Evolutionary conservation across 1,140 invertebrate genomes (phyloP), one percentile per base, ranked within the genome.

Genomic region (Wasmannia auropunctata): DNA sequence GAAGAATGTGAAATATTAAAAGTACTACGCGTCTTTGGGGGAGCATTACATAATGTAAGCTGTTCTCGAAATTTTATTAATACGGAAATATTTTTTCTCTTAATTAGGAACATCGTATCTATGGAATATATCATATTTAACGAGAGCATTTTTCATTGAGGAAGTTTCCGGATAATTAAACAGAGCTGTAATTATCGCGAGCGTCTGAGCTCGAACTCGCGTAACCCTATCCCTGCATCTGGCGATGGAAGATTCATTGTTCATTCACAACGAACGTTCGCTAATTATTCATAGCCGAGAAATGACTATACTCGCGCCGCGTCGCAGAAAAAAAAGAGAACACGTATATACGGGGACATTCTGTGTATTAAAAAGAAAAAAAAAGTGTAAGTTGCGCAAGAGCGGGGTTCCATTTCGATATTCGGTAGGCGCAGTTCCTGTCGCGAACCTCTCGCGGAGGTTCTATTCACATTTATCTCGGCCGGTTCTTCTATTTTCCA

Each of bases 91-190:
- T 19, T 83, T 67, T 81, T 14, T 22, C 11, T n/a, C 37, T 83
- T 83, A 83, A 83, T 83, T 83, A 83, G 19, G 43, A 58, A 22
- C 25, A 34, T 74, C 8, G 34, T 74, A 37, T 58, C 19, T 72
- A 56, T 72, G 25, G 74, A 72, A 40, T 58, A 28, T 43, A 58
- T 43, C 51, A 58, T 74, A 60, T 74, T 74, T 58, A 83, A 60
- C 28, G 37, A 46, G 67, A 72, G 28, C 51, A 72, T 72, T 74
- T 74, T 58, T 72, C 67, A 70, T 19, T 19, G 79, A 83, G 46
- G 67, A 74, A 83, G 51, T 83, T 83, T 83, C 79, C 67, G 67
- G 79, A 83, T 83, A 83, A 83, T 83, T 83, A 83, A 83, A 83
- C 67, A 43, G 34, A n/a, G n/a, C n/a, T 46, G 67, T 72, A 83